phyloP scores from a whole-genome alignment of 2,113 vertebrate genomes.

The Jacana jacana region DNA sequence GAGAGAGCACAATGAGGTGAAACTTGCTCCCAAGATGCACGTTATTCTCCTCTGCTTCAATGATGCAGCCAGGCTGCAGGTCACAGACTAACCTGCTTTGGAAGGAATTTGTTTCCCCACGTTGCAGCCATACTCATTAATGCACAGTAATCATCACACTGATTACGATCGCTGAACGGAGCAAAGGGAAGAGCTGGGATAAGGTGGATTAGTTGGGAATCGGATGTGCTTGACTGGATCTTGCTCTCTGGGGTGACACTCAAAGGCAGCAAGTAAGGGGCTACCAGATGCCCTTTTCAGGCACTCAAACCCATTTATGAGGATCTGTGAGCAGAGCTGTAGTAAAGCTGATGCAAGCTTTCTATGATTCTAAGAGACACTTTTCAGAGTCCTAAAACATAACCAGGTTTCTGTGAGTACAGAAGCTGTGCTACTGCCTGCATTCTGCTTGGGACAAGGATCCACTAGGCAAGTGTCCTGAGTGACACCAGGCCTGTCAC shows the following conservation, averaged over 20 bases:
- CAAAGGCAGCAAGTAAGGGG: background rate
- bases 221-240: background rate
- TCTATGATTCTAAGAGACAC: no score
- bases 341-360: background rate
- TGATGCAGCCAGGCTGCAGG: background rate
- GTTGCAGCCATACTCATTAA: background rate
- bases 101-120: background rate
- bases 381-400: background rate
- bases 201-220: background rate
- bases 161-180: background rate
- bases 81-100: background rate
- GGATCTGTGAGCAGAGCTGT: background rate
- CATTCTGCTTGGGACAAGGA: background rate
- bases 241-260: background rate
- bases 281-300: background rate
- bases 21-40: background rate
- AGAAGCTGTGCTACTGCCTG: background rate
- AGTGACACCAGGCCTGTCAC: background rate
- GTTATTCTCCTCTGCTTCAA: background rate
- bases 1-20: background rate
- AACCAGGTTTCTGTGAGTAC: background rate
- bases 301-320: background rate
- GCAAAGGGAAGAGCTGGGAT: background rate
- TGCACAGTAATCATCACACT: background rate
- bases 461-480: background rate